Percentiles rank a stretch among this genome's conserved stretches.
phyloP scores from a whole-genome alignment of 2,113 vertebrate species.

The Cryptomyrus ogoouensis region DNA sequence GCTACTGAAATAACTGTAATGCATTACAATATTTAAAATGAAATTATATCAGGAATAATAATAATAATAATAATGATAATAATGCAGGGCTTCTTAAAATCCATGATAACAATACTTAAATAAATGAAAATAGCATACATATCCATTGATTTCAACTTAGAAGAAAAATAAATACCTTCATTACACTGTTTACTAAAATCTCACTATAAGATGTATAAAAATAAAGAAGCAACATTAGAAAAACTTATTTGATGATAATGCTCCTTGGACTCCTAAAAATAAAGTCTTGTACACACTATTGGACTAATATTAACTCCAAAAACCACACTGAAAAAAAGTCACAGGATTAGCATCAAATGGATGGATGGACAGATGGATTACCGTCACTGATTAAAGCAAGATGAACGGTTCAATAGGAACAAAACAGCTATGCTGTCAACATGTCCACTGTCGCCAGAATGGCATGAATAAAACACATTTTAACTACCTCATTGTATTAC shows the following conservation, averaged over 20 bases:
- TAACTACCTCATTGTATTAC: background rate
- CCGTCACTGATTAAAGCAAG: background rate
- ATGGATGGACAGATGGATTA: background rate
- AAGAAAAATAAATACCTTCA: background rate
- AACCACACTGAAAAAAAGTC: background rate
- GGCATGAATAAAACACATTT: conserved; percentile 3
- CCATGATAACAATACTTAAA: background rate
- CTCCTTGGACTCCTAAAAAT: background rate
- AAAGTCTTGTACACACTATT: background rate
- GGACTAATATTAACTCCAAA: background rate
- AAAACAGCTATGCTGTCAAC: background rate
- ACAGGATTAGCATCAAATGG: background rate
- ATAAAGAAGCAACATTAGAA: background rate
- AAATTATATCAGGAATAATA: background rate
- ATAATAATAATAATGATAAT: background rate
- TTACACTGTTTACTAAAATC: background rate
- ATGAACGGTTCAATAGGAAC: background rate
- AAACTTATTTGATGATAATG: background rate
- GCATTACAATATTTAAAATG: background rate
- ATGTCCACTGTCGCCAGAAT: background rate
- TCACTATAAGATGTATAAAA: background rate
- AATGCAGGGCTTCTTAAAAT: background rate
- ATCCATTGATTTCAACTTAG: background rate
- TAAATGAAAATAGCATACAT: background rate
- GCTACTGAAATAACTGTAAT: conserved; percentile 23